Conservation (phyloP, 37 sponge, comb jelly and placozoan species). For the Sycon ciliatum region DNA sequence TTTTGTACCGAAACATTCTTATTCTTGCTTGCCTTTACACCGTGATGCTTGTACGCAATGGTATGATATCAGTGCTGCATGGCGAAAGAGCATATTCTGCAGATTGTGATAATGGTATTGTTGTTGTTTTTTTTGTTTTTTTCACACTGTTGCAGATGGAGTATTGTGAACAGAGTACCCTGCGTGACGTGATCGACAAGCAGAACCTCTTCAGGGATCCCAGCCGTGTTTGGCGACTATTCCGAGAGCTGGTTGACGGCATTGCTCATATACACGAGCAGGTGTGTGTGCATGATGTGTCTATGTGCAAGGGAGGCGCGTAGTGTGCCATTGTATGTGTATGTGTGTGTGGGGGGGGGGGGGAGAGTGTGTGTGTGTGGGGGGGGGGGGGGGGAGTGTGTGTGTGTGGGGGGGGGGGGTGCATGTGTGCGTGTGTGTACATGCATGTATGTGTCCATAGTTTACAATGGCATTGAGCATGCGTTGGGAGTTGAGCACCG, state of each 20-base stretch:
- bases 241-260: constrained; percentile 88
- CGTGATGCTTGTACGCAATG: too few relatives aligned
- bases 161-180: constrained; percentile 86
- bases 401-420: neutral
- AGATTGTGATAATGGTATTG: too few relatives aligned
- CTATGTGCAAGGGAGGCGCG: neutral
- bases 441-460: neutral
- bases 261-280: constrained; percentile 82
- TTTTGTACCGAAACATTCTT: too few relatives aligned
- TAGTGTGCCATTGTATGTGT: neutral
- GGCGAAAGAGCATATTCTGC: too few relatives aligned
- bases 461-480: too few relatives aligned
- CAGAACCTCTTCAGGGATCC: too few relatives aligned
- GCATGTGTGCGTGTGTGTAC: neutral
- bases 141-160: constrained; percentile 97
- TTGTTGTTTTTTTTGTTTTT: too few relatives aligned
- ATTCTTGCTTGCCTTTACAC: too few relatives aligned
- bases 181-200: constrained; percentile 69
- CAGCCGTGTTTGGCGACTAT: constrained; percentile 62
- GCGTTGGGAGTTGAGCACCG: too few relatives aligned
- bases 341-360: neutral
- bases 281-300: constrained; percentile 19
- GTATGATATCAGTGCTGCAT: too few relatives aligned
- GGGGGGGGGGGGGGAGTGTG: neutral
- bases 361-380: neutral